Percentiles rank a stretch among this genome's conserved stretches.
These are phyloP conservation scores for Argopecten irradians DNA, from an alignment of 1,140 invertebrate genomes.

Conservation along the genomic window DNA sequence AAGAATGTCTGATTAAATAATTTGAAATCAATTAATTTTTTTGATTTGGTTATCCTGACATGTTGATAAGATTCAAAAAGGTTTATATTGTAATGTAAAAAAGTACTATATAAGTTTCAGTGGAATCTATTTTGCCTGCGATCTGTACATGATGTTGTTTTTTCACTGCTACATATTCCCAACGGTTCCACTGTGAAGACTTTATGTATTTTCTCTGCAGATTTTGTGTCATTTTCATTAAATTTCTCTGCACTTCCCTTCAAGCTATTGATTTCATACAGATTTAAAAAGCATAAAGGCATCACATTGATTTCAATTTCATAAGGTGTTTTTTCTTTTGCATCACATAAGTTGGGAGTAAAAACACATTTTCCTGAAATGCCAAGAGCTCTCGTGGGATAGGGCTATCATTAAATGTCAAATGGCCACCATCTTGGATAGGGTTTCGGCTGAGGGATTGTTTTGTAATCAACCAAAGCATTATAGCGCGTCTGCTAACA, in stretches of 20 bases:
- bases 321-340: neutral
- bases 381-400: neutral
- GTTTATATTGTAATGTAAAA: too few species aligned
- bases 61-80: too few species aligned
- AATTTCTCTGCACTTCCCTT: neutral
- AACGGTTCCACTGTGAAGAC: neutral
- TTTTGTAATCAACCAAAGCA: neutral
- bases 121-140: neutral
- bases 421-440: neutral
- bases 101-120: too few species aligned
- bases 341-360: neutral
- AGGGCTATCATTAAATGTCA: neutral
- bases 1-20: too few species aligned
- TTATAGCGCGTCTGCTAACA: neutral
- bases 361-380: slow-evolving; percentile 7
- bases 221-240: neutral
- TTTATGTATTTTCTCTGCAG: neutral
- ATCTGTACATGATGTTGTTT: neutral
- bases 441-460: neutral
- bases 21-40: too few species aligned
- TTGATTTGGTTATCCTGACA: too few species aligned
- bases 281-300: neutral
- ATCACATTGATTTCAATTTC: neutral
- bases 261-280: neutral
- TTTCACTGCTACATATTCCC: neutral